A percentile compares a stretch with the other conserved stretches of the same genome.
Conservation (phyloP, 2,888 invertebrate species). For the Agriopis marginaria region DNA sequence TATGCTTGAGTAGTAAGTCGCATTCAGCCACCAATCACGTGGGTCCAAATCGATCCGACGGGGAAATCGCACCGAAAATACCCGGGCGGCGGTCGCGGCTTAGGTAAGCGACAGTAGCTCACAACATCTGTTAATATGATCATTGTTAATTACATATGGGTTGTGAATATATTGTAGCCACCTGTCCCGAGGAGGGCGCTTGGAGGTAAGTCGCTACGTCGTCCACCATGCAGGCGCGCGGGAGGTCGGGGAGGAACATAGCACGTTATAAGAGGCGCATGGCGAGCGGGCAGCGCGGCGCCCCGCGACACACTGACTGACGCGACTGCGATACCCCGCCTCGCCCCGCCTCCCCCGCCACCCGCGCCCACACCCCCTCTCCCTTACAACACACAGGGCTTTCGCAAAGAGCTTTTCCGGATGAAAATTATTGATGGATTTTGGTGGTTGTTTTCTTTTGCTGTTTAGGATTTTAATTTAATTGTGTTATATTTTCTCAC, state of each 20-base stretch:
- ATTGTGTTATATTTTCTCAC: no score
- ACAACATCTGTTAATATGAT: constrained; percentile 87
- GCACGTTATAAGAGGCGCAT: constrained; percentile 82
- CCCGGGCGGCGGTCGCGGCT: constrained; percentile 82
- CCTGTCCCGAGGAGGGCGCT: constrained; percentile 98
- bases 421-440: constrained; percentile 43
- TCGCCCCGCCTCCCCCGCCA: constrained; percentile 44
- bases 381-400: constrained; percentile 62
- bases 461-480: background rate
- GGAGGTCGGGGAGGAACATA: constrained; percentile 97
- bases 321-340: constrained; percentile 48
- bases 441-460: constrained; percentile 10
- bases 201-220: constrained; percentile 97
- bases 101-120: constrained; percentile 84
- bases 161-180: constrained; percentile 87
- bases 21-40: constrained; percentile 69
- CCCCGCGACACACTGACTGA: constrained; percentile 83
- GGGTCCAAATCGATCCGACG: constrained; percentile 70
- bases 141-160: constrained; percentile 87
- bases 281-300: constrained; percentile 83
- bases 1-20: constrained; percentile 49
- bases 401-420: constrained; percentile 66
- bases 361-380: constrained; percentile 51
- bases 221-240: constrained; percentile 98
- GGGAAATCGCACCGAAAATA: constrained; percentile 82